Conservation (phyloP, 2,888 invertebrate genomes). For the Caenorhabditis sp. region DNA sequence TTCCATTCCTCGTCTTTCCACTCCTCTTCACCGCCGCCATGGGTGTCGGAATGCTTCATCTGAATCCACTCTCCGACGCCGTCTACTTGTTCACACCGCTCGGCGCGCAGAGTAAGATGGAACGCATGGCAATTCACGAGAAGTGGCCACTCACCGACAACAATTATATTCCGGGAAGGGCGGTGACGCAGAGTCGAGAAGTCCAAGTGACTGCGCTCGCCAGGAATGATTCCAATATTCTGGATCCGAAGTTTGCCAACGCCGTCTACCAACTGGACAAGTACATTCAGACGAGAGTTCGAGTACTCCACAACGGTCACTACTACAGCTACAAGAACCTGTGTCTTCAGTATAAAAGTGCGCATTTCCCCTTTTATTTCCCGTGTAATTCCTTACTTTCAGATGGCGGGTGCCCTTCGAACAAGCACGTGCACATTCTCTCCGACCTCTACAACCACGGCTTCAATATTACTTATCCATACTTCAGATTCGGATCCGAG, state of each 20-base stretch:
- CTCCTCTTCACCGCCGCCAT: slow-evolving; percentile 77
- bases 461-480: slow-evolving; percentile 82
- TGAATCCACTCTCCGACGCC: slow-evolving; percentile 80
- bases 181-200: slow-evolving; percentile 82
- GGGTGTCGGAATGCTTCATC: slow-evolving; percentile 77
- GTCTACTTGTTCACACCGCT: slow-evolving; percentile 82
- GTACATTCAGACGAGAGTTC: slow-evolving; percentile 75
- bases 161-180: slow-evolving; percentile 82
- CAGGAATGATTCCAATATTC: slow-evolving; percentile 90
- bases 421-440: slow-evolving; percentile 79
- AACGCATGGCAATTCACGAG: slow-evolving; percentile 80
- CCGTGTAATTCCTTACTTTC: neutral
- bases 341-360: slow-evolving; percentile 78
- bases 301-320: slow-evolving; percentile 73
- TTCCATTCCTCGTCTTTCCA: slow-evolving; percentile 81
- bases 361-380: neutral
- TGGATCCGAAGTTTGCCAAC: slow-evolving; percentile 86
- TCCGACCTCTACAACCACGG: slow-evolving; percentile 80
- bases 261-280: slow-evolving; percentile 80
- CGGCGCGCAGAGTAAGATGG: slow-evolving; percentile 78
- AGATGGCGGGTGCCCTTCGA: slow-evolving; percentile 76
- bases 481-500: slow-evolving; percentile 79
- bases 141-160: slow-evolving; percentile 82
- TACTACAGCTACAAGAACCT: slow-evolving; percentile 79
- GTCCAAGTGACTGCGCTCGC: slow-evolving; percentile 88